Evolutionary conservation across 2,113 vertebrate genomes (phyloP).

Genomic region (Aleadryas rufinucha): DNA sequence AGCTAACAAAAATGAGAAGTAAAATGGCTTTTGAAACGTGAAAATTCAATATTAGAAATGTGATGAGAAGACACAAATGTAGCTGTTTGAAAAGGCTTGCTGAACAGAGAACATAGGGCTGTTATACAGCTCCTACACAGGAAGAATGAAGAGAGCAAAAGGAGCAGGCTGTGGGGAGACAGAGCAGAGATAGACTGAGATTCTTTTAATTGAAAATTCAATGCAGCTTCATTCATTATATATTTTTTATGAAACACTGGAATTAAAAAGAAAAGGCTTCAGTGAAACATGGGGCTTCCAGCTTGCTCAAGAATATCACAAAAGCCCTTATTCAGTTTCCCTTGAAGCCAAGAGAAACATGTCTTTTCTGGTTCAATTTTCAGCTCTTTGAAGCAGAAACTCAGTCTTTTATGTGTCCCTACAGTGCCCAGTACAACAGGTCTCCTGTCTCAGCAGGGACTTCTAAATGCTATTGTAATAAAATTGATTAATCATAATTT

Average conservation of each 20-base stretch:
- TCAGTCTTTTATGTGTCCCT: constrained; percentile 48
- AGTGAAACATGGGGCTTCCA: background rate
- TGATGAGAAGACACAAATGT: constrained; percentile 22
- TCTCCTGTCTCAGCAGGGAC: constrained; percentile 23
- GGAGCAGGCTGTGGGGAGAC: background rate
- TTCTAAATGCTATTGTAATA: constrained; percentile 12
- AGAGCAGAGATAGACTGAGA: background rate
- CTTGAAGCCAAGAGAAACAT: constrained; percentile 43
- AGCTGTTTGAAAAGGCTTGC: constrained; percentile 10
- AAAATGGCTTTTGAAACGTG: background rate
- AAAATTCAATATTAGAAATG: constrained; percentile 24
- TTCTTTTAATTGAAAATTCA: constrained; percentile 39
- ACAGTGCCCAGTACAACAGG: constrained; percentile 20
- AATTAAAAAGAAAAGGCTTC: constrained; percentile 16
- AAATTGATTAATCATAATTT: constrained; percentile 47
- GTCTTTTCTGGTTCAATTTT: constrained; percentile 40
- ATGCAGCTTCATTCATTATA: constrained; percentile 25
- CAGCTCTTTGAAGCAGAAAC: constrained; percentile 54
- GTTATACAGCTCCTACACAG: background rate
- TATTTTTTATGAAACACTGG: constrained; percentile 14
- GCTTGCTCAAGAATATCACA: constrained; percentile 23
- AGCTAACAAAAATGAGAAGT: background rate
- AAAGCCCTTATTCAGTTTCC: constrained; percentile 36
- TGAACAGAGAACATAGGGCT: background rate
- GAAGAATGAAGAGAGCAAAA: constrained; percentile 22